Percentiles rank a stretch among this genome's conserved stretches.
These are phyloP conservation scores for Protobothrops flavoviridis DNA, from an alignment of 2,113 vertebrate genomes.

Conservation along the genomic window DNA sequence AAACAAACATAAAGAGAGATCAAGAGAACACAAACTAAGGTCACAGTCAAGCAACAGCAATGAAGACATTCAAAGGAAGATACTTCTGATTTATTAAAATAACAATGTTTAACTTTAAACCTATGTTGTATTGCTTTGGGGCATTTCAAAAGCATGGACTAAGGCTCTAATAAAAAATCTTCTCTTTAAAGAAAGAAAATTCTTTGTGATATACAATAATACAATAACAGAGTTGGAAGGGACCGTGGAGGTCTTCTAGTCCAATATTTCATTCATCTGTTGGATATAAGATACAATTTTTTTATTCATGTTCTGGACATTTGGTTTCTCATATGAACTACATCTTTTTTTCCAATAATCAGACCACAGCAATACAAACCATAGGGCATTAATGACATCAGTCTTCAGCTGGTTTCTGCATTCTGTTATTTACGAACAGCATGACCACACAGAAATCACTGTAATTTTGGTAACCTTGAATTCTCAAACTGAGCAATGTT, in stretches of 20 bases:
- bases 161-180: not conserved
- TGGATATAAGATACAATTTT: not conserved
- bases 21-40: not conserved
- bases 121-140: constrained; percentile 19
- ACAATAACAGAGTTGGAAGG: too few species aligned
- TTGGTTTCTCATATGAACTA: not conserved
- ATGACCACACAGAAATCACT: not conserved
- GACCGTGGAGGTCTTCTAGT: too few species aligned
- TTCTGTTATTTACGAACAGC: not conserved
- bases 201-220: not conserved
- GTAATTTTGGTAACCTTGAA: not conserved
- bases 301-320: constrained; percentile 1
- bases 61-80: not conserved
- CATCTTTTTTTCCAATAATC: not conserved
- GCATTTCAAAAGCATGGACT: not conserved
- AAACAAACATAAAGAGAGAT: constrained; percentile 48
- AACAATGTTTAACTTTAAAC: not conserved
- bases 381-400: not conserved
- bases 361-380: not conserved
- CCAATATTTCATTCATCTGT: constrained; percentile 8
- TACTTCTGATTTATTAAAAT: constrained; percentile 7
- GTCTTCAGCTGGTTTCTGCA: not conserved
- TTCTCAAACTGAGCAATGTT: not conserved
- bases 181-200: constrained; percentile 1
- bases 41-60: not conserved